Percentiles rank a stretch among this genome's conserved stretches.
phyloP scores from a whole-genome alignment of 1,140 invertebrate genomes.

The Megalopta genalis region DNA sequence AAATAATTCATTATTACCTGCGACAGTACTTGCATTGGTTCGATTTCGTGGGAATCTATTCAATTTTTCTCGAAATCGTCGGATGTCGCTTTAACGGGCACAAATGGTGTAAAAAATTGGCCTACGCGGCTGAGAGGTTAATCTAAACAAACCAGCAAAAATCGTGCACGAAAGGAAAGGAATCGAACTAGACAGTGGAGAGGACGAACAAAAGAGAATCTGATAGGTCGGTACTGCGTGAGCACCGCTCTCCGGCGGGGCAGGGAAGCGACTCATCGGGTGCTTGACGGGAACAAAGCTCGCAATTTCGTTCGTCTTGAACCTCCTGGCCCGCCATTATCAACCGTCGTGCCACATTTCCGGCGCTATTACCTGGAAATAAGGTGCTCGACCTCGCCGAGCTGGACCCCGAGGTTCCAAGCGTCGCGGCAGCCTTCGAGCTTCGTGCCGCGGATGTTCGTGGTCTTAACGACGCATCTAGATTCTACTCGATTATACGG shows the following conservation, averaged over 20 bases:
- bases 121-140: too few relatives aligned
- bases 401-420: neutral
- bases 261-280: conserved; percentile 26
- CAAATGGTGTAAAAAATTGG: too few relatives aligned
- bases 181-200: neutral
- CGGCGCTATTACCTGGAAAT: conserved; percentile 44
- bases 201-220: conserved; percentile 3
- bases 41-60: too few relatives aligned
- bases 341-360: conserved; percentile 17
- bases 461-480: neutral
- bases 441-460: conserved; percentile 8
- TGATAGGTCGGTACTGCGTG: neutral
- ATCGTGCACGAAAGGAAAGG: too few relatives aligned
- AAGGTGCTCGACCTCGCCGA: conserved; percentile 37
- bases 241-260: neutral
- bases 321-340: conserved; percentile 15
- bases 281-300: conserved; percentile 62
- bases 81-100: too few relatives aligned
- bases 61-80: too few relatives aligned
- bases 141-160: too few relatives aligned
- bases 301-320: conserved; percentile 57
- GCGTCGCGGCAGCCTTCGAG: neutral
- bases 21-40: too few relatives aligned
- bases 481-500: neutral
- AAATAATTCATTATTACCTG: too few relatives aligned